Base-by-base conservation (phyloP, 2,888 invertebrate species). In the Mythimna albipuncta region DNA sequence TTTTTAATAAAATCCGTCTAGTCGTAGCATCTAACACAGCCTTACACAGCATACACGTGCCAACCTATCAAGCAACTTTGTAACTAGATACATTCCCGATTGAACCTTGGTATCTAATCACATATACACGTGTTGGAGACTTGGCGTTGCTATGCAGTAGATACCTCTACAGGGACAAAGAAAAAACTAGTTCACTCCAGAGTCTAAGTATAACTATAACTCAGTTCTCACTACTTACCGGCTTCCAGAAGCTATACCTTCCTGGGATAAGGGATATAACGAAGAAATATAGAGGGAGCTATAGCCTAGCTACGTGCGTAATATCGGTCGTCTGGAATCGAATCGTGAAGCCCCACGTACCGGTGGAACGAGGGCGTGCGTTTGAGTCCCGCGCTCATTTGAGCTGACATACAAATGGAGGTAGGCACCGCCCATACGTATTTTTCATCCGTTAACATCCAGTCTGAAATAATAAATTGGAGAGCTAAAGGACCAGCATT, bases 321-420 rank as follows among this genome's bases (percentile, higher is more conserved):
- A 79, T 75, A 75, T 73, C 41, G 69, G 75, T 66, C 52, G 76
- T 52, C 44, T 72, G 66, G 75, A 72, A 85, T 85, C 84, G 88
- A 85, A 87, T 84, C 75, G 79, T 72, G 91, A 93, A 93, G 91
- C 92, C 92, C 91, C 91, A 90, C 91, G 90, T 88, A 88, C 86
- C 82, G 86, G 79, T 83, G 86, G 88, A 93, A 93, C 87, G 92
- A 88, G 93, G 93, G 84, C 91, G 88, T 82, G 85, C 82, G 83
- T 85, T 88, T 85, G 83, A 84, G 84, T 69, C 84, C 82, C 76
- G 73, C 64, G 72, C 70, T 71, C 68, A 79, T 74, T 82, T 73
- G 66, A 66, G 21, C 69, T 77, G 75, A 75, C 69, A 73, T 63
- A 70, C 35, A 44, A 50, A 26, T 26, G 54, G 16, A 75, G 65